These are phyloP conservation scores for Halcyon chelicuti DNA, from an alignment of 2,797 vertebrate genomes.

Conservation along the genomic window DNA sequence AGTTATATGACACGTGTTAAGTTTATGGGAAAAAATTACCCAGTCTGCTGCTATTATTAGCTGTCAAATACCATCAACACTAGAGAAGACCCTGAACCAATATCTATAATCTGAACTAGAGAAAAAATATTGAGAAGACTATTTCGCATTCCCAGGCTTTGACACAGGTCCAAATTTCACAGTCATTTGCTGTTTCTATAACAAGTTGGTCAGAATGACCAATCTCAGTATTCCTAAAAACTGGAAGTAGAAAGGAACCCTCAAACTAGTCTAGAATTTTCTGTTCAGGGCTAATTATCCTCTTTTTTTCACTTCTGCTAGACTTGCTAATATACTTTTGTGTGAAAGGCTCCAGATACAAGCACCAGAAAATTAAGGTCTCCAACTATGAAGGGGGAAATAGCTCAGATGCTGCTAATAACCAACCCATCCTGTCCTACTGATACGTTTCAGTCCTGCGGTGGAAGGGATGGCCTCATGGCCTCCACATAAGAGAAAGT, in stretches of 20 bases:
- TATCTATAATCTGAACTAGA: neutral
- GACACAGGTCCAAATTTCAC: neutral
- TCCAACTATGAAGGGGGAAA: neutral
- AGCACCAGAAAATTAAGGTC: neutral
- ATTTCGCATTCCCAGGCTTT: neutral
- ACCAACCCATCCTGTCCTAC: neutral
- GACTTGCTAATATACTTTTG: neutral
- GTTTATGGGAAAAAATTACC: neutral
- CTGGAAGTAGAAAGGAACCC: neutral
- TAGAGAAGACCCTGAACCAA: neutral
- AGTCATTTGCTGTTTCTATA: neutral
- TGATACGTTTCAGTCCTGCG: neutral
- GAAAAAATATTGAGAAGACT: neutral
- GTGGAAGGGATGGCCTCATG: neutral
- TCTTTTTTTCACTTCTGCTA: neutral
- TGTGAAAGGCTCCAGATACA: neutral
- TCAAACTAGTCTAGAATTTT: neutral
- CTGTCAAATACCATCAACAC: neutral
- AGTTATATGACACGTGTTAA: neutral
- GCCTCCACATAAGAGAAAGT: neutral
- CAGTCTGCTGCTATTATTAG: neutral
- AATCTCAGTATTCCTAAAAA: neutral
- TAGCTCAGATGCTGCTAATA: neutral
- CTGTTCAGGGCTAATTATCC: neutral
- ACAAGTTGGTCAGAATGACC: neutral